These are phyloP conservation scores for Cariama cristata DNA, from an alignment of 2,113 vertebrate species.

Conservation along the genomic window DNA sequence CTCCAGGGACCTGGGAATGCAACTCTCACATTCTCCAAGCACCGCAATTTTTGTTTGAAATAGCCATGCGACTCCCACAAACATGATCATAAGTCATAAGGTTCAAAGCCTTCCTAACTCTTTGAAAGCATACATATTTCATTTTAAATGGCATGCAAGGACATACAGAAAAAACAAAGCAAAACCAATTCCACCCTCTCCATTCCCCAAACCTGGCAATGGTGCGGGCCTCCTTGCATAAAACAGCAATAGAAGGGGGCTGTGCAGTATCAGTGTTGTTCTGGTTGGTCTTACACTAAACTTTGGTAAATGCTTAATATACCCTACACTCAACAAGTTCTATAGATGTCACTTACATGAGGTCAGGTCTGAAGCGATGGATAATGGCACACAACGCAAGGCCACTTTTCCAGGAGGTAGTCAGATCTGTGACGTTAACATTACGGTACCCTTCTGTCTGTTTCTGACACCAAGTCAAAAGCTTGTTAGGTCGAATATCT, in stretches of 20 bases:
- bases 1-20: neutral
- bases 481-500: slow-evolving; percentile 88
- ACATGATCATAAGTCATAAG: neutral
- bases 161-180: neutral
- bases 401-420: slow-evolving; percentile 89
- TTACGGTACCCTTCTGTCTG: slow-evolving; percentile 91
- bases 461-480: slow-evolving; percentile 95
- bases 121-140: slow-evolving; percentile 11
- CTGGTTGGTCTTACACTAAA: neutral
- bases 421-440: slow-evolving; percentile 86
- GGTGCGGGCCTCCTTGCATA: neutral
- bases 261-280: neutral
- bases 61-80: neutral
- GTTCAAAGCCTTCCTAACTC: neutral
- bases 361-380: slow-evolving; percentile 91
- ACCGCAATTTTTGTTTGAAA: neutral
- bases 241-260: neutral
- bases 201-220: neutral
- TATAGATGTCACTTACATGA: slow-evolving; percentile 84
- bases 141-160: neutral
- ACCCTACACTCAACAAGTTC: neutral
- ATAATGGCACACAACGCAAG: slow-evolving; percentile 92
- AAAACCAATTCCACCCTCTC: neutral
- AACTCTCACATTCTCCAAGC: neutral
- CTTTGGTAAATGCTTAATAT: neutral